phyloP scores from a whole-genome alignment of 2,888 invertebrate genomes.

The Agrilus biguttatus region DNA sequence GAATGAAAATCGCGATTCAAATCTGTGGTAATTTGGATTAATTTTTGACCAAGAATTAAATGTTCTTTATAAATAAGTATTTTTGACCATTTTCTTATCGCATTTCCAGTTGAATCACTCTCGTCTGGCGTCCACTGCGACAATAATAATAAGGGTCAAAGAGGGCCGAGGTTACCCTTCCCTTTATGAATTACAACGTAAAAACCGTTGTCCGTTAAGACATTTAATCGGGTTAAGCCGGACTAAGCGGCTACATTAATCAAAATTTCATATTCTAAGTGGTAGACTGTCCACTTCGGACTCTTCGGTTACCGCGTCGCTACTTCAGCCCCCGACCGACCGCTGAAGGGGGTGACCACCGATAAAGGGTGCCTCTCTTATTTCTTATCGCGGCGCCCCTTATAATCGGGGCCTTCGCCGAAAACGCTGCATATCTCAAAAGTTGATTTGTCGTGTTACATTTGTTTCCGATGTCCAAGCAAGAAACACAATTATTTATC shows the following conservation, averaged over 20 bases:
- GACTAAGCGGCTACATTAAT: conserved; percentile 20
- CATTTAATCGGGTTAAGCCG: conserved; percentile 20
- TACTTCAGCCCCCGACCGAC: conserved; percentile 12
- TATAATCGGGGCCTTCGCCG: conserved; percentile 17
- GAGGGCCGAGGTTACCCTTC: no score
- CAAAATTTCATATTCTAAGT: conserved; percentile 26
- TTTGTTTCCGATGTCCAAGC: conserved; percentile 12
- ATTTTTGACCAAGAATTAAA: no score
- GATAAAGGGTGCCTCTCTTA: not conserved
- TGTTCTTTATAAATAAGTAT: no score
- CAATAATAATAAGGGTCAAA: no score
- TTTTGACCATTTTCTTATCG: no score
- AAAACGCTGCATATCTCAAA: conserved; percentile 11
- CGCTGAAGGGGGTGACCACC: not conserved
- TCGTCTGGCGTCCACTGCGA: no score
- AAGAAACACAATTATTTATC: not conserved
- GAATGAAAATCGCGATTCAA: no score
- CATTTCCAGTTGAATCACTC: no score
- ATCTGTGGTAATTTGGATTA: no score
- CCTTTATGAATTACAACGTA: no score
- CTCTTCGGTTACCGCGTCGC: conserved; percentile 6
- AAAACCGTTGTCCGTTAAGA: conserved; percentile 3
- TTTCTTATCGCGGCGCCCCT: conserved; percentile 16
- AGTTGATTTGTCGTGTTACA: conserved; percentile 16
- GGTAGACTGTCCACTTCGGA: conserved; percentile 11